phyloP scores from a whole-genome alignment of 2,797 vertebrate species.

The Pogoniulus pusillus region DNA sequence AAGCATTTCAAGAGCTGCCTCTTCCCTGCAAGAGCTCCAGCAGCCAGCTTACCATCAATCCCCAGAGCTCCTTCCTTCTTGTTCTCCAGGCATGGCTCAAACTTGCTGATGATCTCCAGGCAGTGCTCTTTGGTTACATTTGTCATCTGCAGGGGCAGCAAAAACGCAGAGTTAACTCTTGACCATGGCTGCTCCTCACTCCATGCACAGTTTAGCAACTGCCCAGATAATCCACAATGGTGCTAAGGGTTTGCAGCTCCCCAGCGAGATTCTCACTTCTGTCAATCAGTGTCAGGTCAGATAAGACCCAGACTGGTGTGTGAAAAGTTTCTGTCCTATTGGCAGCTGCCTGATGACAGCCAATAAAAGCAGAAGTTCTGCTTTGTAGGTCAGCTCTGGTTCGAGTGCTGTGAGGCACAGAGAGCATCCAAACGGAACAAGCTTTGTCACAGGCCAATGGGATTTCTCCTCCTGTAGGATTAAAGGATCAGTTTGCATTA shows the following conservation, averaged over 20 bases:
- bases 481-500: constrained; percentile 54
- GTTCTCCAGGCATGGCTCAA: constrained; percentile 94
- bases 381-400: constrained; percentile 57
- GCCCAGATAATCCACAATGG: background rate
- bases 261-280: constrained; percentile 68
- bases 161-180: background rate
- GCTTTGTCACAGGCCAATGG: constrained; percentile 27
- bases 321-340: constrained; percentile 36
- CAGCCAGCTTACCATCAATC: constrained; percentile 88
- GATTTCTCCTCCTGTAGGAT: constrained; percentile 29
- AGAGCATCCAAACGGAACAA: background rate
- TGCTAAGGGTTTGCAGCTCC: constrained; percentile 51
- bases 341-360: constrained; percentile 22
- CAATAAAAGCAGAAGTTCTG: background rate
- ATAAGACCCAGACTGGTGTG: background rate
- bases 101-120: constrained; percentile 89
- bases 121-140: constrained; percentile 90
- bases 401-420: constrained; percentile 24
- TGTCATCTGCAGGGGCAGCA: constrained; percentile 82
- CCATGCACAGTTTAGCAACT: background rate
- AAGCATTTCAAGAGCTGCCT: background rate
- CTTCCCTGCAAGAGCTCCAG: background rate
- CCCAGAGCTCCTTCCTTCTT: constrained; percentile 88
- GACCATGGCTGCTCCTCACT: background rate
- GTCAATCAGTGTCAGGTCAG: constrained; percentile 70